Base-by-base conservation (phyloP, 2,797 vertebrate species). In the Tokudaia muenninki region DNA sequence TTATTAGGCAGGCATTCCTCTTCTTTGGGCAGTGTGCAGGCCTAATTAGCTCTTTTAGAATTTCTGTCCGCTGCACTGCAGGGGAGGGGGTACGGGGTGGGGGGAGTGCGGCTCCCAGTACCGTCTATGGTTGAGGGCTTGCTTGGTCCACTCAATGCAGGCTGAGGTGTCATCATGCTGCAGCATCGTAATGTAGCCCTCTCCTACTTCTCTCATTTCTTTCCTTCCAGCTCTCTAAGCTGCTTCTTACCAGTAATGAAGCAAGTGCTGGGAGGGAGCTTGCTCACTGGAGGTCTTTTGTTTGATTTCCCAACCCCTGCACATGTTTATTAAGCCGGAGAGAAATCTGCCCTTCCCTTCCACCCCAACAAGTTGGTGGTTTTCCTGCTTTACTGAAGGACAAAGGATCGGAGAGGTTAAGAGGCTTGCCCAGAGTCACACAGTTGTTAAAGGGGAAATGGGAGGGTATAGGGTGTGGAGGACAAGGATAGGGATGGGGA, bases 11-110 rank as follows among this genome's bases (percentile, higher is more conserved):
- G 90, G 17, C 37, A 61, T 79, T n/a, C 89, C 55, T 81, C 14
- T 26, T 65, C 70, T 96, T 95, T 83, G 97, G 97, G 96, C 72
- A 94, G 74, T 94, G 92, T 91, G 47, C 77, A 92, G 91, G 96
- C 97, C 98, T 96, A 98, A 98, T 98, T 98, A 98, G 95, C 97
- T 96, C 97, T 95, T 98, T 97, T 98, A 98, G 94, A 65, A 94
- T 98, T 98, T 98, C 98, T 93, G 96, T 96, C 96, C 92, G 93
- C 93, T 96, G 96, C 61, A 34, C 50, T 92, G 0, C 0, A 94
- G 98, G 95, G 84, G 29, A 93, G 70, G 17, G 19, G 2, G 41
- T 41, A 41, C 41, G 41, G 55, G 55, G 55, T 4, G 52, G 59
- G 22, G 59, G 52, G 11, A 13, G 52, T 1, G 52, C 52, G 97